phyloP scores from a whole-genome alignment of 2,888 invertebrate genomes.

The Acanthosepion lycidas region DNA sequence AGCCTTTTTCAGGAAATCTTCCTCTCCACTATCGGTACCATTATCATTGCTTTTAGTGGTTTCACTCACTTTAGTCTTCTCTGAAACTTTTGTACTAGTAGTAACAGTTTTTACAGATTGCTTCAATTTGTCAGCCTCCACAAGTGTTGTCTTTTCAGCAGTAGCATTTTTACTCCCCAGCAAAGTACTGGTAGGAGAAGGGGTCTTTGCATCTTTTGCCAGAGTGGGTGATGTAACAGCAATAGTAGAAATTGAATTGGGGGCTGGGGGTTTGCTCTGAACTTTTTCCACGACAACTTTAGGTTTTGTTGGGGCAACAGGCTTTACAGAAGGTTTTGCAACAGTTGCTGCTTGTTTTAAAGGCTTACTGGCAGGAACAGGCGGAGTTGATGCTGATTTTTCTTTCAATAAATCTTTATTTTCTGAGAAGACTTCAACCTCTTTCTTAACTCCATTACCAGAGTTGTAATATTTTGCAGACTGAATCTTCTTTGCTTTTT shows the following conservation, averaged over 20 bases:
- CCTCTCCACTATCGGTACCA: not conserved
- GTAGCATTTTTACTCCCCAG: constrained; percentile 50
- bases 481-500: constrained; percentile 70
- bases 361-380: constrained; percentile 49
- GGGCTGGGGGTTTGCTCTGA: constrained; percentile 11
- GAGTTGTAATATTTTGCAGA: constrained; percentile 63
- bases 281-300: not conserved
- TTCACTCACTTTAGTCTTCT: constrained; percentile 49
- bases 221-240: not conserved
- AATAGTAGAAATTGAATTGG: not conserved
- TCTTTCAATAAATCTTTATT: not conserved
- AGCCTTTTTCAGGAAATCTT: constrained; percentile 67
- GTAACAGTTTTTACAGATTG: constrained; percentile 43
- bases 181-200: constrained; percentile 41
- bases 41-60: constrained; percentile 40
- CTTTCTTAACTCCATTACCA: constrained; percentile 52
- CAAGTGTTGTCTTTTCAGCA: constrained; percentile 8
- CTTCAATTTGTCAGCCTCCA: constrained; percentile 43
- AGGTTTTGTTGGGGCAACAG: not conserved
- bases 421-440: constrained; percentile 35
- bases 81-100: constrained; percentile 46
- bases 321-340: constrained; percentile 25
- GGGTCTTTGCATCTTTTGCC: not conserved
- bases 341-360: constrained; percentile 38
- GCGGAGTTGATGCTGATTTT: constrained; percentile 35